These are phyloP conservation scores for Rhea pennata DNA, from an alignment of 2,113 vertebrate species.

Conservation along the genomic window DNA sequence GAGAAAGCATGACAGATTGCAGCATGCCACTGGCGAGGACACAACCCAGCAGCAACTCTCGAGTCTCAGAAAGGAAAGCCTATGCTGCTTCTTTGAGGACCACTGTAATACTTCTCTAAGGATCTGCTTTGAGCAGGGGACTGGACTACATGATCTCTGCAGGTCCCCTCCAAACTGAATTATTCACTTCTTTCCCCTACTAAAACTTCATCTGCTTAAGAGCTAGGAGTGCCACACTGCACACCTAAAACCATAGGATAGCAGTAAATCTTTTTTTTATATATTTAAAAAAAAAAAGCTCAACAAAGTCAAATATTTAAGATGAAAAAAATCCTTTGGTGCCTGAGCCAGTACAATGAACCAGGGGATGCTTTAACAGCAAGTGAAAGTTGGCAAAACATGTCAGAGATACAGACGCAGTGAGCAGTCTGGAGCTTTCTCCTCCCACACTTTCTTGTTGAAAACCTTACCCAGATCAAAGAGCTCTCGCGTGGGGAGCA, in stretches of 20 bases:
- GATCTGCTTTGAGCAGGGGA: background rate
- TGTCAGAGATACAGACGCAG: background rate
- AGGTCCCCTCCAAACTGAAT: background rate
- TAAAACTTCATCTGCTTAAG: background rate
- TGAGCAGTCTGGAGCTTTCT: background rate
- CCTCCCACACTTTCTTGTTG: background rate
- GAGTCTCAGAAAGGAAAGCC: background rate
- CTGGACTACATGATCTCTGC: background rate
- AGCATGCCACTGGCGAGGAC: rapidly evolving
- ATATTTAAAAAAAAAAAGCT: background rate
- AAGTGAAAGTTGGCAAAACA: background rate
- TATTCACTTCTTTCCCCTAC: background rate
- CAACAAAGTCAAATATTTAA: background rate
- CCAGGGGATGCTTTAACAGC: background rate
- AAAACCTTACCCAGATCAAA: background rate
- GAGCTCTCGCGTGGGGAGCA: rapidly evolving
- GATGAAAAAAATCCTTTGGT: background rate
- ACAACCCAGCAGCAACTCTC: background rate
- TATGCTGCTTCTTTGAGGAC: background rate
- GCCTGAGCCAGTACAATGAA: background rate
- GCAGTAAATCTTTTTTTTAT: background rate
- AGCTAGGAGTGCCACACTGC: background rate
- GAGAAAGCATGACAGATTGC: background rate
- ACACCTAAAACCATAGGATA: background rate
- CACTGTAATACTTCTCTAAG: background rate